Evolutionary conservation across 2,888 invertebrate species (phyloP), one percentile per base, ranked within the genome.

Genomic region (Aporophyla lueneburgensis): DNA sequence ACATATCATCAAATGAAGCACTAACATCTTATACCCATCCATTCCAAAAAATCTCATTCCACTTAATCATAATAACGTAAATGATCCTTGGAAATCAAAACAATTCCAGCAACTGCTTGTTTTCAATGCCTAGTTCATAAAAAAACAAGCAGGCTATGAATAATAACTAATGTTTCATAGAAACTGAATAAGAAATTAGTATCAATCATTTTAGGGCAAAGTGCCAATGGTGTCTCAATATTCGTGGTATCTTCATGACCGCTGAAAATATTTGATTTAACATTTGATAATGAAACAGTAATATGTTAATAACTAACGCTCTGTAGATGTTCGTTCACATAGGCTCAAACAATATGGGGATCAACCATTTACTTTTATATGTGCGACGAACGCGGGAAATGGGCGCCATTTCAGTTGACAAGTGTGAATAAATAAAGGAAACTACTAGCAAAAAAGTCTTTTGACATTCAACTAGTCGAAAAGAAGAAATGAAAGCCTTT

Each of bases 61-160:
- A 75, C 56, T 58, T 53, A 61, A 76, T 70, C 51, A 83, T 21
- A 54, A 59, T 43, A 63, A 68, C 14, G 40, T 77, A 71, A 67
- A 70, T 51, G 66, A 56, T 72, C 54, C 46, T 73, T 70, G 51
- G 51, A 70, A 62, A 54, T 62, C 43, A 53, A 54, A 69, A 68
- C n/a, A 14, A 74, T 73, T 69, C 68, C 61, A 74, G 33, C 40
- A 62, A 85, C 71, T 71, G 71, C 33, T 85, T 81, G 58, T 78
- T 71, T 85, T 77, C 65, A 70, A 61, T 59, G 65, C 5, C 27
- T 68, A 68, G 63, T 62, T 74, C 71, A 73, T 70, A 74, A 84
- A 33, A n/a, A 84, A 78, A 78, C 68, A 85, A 83, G 40, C n/a
- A n/a, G 27, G 12, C 24, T 58, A 61, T 65, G 61, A 81, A 71